These are phyloP conservation scores for Hyalella azteca DNA, from an alignment of 2,888 invertebrate species.

Conservation along the genomic window DNA sequence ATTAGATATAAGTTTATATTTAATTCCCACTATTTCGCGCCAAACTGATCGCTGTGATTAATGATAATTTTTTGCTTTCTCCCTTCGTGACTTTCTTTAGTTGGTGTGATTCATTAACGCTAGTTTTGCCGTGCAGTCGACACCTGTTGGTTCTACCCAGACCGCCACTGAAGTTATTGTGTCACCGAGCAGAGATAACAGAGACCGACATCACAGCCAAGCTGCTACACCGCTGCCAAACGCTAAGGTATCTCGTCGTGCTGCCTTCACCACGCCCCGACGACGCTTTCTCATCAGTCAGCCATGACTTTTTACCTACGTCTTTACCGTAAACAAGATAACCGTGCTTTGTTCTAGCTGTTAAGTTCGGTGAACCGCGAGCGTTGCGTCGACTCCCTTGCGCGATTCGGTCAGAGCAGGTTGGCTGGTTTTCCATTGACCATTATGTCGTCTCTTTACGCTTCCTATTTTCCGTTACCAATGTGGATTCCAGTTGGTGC, in stretches of 20 bases:
- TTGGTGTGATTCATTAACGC: neutral
- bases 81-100: neutral
- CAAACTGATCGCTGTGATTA: too few relatives aligned
- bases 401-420: too few relatives aligned
- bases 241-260: slow-evolving; percentile 73
- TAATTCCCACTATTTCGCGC: too few relatives aligned
- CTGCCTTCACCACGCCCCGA: neutral
- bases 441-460: neutral
- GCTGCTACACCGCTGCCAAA: slow-evolving; percentile 68
- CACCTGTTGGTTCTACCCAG: slow-evolving; percentile 89
- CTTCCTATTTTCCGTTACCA: neutral
- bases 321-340: neutral
- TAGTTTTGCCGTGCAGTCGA: slow-evolving; percentile 73
- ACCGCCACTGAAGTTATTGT: slow-evolving; percentile 89
- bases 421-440: neutral
- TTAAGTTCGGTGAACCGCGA: neutral
- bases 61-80: too few relatives aligned
- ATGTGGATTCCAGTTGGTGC: too few relatives aligned
- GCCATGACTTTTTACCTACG: neutral
- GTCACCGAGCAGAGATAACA: slow-evolving; percentile 86
- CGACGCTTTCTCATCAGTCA: neutral
- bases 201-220: slow-evolving; percentile 73
- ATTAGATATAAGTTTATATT: too few relatives aligned
- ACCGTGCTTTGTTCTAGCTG: neutral
- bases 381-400: neutral